Conservation (phyloP, 2,113 vertebrate species). For the Chaetorhynchus papuensis region DNA sequence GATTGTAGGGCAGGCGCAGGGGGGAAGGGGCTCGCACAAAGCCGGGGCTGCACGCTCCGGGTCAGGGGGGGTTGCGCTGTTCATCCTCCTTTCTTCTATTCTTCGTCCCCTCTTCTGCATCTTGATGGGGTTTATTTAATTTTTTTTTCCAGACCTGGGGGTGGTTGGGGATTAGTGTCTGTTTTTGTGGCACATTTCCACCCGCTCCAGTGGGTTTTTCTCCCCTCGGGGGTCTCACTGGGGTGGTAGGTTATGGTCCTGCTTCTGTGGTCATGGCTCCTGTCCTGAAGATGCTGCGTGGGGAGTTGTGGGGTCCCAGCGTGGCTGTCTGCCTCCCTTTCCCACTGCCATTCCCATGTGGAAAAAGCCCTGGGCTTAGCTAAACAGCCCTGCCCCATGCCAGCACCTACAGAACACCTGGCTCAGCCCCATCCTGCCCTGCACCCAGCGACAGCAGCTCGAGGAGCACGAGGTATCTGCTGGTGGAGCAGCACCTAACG, state of each 20-base stretch:
- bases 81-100: conserved; percentile 19
- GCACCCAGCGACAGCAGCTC: fast-evolving
- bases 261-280: fast-evolving
- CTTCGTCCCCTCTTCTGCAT: not conserved
- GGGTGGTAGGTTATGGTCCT: not conserved
- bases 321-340: not conserved
- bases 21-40: conserved; percentile 34
- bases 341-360: fast-evolving
- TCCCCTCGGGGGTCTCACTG: fast-evolving
- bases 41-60: conserved; percentile 43
- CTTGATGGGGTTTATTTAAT: not conserved
- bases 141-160: not conserved
- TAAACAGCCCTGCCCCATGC: not conserved
- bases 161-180: not conserved
- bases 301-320: not conserved
- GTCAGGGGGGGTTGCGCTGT: not conserved
- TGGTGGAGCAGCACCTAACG: not conserved
- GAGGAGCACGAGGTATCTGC: fast-evolving
- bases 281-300: fast-evolving
- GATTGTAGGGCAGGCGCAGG: conserved; percentile 38
- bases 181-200: fast-evolving
- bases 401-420: not conserved
- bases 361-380: not conserved
- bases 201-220: fast-evolving
- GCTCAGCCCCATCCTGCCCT: not conserved